phyloP scores from a whole-genome alignment of 2,797 vertebrate species.

The Pantherophis vulpinus region DNA sequence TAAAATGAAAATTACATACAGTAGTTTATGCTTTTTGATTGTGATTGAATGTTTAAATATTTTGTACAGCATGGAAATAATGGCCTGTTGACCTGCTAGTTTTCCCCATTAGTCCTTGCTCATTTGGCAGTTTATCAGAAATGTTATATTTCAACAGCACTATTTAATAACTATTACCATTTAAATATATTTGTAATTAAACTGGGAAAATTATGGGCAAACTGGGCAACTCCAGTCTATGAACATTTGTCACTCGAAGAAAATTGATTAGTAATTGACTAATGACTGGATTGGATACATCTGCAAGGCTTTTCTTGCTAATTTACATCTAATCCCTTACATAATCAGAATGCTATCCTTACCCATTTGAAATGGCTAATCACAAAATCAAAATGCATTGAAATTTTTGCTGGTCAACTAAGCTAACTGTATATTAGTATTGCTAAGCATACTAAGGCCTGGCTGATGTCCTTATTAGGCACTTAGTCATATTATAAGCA shows the following conservation, averaged over 20 bases:
- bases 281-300: not conserved
- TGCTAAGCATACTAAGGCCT: not conserved
- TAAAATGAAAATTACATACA: not conserved
- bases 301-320: slow-evolving; percentile 23
- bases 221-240: not conserved
- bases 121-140: not conserved
- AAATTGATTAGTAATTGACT: not conserved
- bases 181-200: not conserved
- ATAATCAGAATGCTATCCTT: not conserved
- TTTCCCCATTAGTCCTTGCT: not conserved
- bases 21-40: not conserved
- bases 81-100: not conserved
- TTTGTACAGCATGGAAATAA: not conserved
- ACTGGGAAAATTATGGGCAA: not conserved
- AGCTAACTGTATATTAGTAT: not conserved
- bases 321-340: slow-evolving; percentile 32
- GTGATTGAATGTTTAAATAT: not conserved
- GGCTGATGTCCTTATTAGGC: not conserved
- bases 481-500: not conserved
- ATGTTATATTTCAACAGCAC: not conserved
- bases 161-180: not conserved
- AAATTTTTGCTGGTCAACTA: not conserved
- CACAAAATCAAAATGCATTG: not conserved
- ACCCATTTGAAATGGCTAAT: slow-evolving; percentile 26
- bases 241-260: slow-evolving; percentile 5